Conservation (phyloP, 1,140 invertebrate genomes). For the Maniola jurtina region DNA sequence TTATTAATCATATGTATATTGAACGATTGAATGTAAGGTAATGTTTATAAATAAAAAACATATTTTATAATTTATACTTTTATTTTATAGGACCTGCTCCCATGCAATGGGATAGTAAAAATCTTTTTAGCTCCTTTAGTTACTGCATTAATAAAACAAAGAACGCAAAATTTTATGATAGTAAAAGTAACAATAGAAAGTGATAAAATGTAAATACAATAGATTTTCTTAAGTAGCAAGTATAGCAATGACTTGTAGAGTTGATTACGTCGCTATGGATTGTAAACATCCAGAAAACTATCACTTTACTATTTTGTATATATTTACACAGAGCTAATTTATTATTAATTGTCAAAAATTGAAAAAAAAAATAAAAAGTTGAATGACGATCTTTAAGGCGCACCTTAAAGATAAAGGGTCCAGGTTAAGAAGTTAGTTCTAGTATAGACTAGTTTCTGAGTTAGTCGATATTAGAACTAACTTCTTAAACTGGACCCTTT, state of each 20-base stretch:
- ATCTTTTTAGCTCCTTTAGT: conserved; percentile 39
- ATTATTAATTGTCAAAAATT: no score
- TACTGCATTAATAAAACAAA: conserved; percentile 30
- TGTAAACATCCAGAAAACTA: neutral
- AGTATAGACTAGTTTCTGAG: no score
- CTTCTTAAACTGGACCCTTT: no score
- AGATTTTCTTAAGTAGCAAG: neutral
- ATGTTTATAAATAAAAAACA: conserved; percentile 47
- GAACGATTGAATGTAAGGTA: neutral
- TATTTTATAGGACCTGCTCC: conserved; percentile 65
- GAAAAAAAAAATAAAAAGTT: no score
- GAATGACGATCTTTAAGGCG: no score
- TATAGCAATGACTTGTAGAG: neutral
- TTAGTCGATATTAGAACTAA: no score
- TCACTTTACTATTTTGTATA: neutral
- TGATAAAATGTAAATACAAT: neutral
- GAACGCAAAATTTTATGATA: conserved; percentile 7
- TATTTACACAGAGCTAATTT: neutral
- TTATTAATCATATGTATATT: neutral
- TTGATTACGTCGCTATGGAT: neutral
- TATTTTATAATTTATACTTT: conserved; percentile 43
- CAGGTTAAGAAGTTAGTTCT: no score
- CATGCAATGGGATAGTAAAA: conserved; percentile 38
- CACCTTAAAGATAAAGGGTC: no score
- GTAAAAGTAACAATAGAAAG: neutral